Conservation (phyloP, 2,888 invertebrate species). For the Xanthorhoe spadicearia region DNA sequence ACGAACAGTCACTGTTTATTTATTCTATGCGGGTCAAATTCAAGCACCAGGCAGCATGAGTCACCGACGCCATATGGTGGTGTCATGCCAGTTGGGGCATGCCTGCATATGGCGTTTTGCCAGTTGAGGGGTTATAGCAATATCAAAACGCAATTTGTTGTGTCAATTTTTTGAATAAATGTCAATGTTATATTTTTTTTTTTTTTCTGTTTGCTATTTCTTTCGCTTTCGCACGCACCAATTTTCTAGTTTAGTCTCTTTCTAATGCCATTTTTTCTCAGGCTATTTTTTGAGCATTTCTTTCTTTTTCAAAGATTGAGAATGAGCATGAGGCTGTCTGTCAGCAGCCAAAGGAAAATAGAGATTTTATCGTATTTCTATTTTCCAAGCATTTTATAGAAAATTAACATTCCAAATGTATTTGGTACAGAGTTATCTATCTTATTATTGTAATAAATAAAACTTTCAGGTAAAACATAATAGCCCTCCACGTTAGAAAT, state of each 20-base stretch:
- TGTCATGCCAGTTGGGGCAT: too few relatives aligned
- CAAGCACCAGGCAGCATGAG: too few relatives aligned
- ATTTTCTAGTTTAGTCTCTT: neutral
- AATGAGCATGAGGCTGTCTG: neutral
- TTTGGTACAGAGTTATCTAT: too few relatives aligned
- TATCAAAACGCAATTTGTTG: neutral
- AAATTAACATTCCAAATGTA: neutral
- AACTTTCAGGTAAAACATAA: too few relatives aligned
- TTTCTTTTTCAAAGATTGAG: neutral
- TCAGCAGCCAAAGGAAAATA: neutral
- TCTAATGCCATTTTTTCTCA: neutral
- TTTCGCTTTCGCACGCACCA: neutral
- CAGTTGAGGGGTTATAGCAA: too few relatives aligned
- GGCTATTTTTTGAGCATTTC: neutral
- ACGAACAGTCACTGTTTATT: too few relatives aligned
- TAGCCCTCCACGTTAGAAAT: neutral
- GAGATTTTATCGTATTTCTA: too few relatives aligned
- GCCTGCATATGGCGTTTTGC: too few relatives aligned
- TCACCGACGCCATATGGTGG: too few relatives aligned
- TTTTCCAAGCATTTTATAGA: too few relatives aligned
- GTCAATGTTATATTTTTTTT: neutral
- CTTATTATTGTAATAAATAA: too few relatives aligned
- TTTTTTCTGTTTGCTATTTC: neutral
- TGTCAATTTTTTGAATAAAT: neutral
- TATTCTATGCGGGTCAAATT: too few relatives aligned